Percentiles rank a stretch among this genome's conserved stretches.
phyloP scores from a whole-genome alignment of 2,113 vertebrate genomes.

The Tenrec ecaudatus region DNA sequence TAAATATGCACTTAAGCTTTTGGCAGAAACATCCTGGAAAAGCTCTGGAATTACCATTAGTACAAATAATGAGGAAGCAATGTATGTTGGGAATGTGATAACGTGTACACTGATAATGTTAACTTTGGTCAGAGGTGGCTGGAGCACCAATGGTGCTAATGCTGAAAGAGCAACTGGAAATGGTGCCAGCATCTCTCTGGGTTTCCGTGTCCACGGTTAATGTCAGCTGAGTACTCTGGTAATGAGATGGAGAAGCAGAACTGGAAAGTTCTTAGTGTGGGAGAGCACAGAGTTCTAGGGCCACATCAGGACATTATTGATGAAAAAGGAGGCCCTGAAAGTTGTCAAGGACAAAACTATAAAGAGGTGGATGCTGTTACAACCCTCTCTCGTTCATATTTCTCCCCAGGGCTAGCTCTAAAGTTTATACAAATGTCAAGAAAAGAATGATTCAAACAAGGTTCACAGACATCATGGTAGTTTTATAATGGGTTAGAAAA shows the following conservation, averaged over 20 bases:
- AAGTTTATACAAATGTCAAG: not conserved
- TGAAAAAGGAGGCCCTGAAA: not conserved
- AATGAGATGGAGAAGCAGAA: not conserved
- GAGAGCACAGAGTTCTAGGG: not conserved
- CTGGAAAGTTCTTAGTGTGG: not conserved
- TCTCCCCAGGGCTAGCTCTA: not conserved
- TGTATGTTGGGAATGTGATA: not conserved
- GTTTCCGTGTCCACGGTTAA: not conserved
- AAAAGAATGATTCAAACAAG: not conserved
- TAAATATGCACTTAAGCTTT: not conserved
- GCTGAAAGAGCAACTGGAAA: not conserved
- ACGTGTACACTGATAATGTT: too few species aligned
- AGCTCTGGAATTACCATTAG: not conserved
- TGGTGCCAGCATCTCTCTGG: not conserved
- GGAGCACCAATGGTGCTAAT: not conserved
- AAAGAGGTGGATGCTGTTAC: not conserved
- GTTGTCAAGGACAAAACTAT: not conserved
- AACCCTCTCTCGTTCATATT: not conserved
- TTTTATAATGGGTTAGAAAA: constrained; percentile 5
- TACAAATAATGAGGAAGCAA: not conserved
- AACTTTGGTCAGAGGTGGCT: not conserved
- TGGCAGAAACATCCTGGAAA: not conserved
- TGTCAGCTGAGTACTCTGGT: not conserved
- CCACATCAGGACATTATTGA: not conserved
- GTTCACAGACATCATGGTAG: not conserved